Base-by-base conservation (phyloP, 2,113 vertebrate genomes). In the Cariama cristata region DNA sequence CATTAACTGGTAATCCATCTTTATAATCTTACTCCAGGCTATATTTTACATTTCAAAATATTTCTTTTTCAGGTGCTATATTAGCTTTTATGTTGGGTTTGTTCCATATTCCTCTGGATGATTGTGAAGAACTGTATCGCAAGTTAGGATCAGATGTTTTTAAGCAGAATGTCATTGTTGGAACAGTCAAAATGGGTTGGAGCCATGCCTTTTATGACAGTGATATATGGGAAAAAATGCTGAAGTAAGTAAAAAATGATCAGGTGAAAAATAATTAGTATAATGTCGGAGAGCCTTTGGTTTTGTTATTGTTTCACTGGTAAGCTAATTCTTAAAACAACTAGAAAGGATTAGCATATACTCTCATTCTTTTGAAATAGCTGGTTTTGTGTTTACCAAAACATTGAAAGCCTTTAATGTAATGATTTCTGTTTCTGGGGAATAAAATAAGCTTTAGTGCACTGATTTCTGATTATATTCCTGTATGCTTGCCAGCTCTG, bases 131-230 rank as follows among this genome's bases (percentile, higher is more conserved):
- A 55, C 97, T 99, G 28, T 99, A 99, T 98, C 98, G 97, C 90
- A 99, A 99, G 92, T 94, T 99, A 96, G 99, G 99, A 95, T 99
- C 99, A 21, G 99, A 99, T 80, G 98, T 99, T 71, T 99, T 99
- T 97, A 99, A 99, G 96, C 99, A 99, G 98, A 99, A 99, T 50
- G 98, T 99, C 88, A 99, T 99, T 86, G 98, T 99, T 69, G 99
- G 99, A 88, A 99, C 99, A 4, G 98, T 99, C 93, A 99, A 99
- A 98, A 99, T 99, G 99, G 99, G 99, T 90, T 99, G 99, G 99
- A 99, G 96, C 96, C 99, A 99, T 6, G 99, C 99, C 83, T 99
- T 99, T 98, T 99, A 99, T 95, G 99, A 99, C 97, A 99, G 99
- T 68, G 98, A 99, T 95, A 97, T 98, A 52, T 99, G 99, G 99